Base-by-base conservation (phyloP, 1,140 invertebrate genomes). In the Eubasilissa regina region DNA sequence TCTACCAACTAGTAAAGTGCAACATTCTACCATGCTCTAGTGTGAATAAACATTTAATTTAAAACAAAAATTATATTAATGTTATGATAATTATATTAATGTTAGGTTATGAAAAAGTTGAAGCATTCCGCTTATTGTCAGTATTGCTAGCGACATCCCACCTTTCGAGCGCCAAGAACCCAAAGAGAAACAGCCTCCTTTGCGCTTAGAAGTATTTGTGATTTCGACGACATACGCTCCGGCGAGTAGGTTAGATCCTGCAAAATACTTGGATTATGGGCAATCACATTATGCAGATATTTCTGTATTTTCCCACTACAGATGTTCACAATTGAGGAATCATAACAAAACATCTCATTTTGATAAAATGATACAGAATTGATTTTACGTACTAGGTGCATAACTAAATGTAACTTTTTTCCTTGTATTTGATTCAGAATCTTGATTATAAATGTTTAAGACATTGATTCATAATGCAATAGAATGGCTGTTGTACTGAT, bases 101-200 rank as follows among this genome's bases (percentile, higher is more conserved):
- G 13, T 17, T 55, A 55, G n/a, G 51, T 64, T 7, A 56, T 15
- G n/a, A 58, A 74, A 74, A 53, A 17, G 15, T 35, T 76, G 17
- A 62, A 56, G 43, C 21, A 17, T 68, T 17, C 17, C 19, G 43
- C 17, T 17, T 74, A 13, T 15, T 55, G 17, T 11, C 35, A 62
- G 62, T 75, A 44, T 43, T 77, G 56, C 75, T 77, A 80, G 84
- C 91, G 44, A 70, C 35, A 25, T 78, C 91, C 92, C 92, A 96
- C 94, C 95, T 96, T 95, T 91, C 94, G 92, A 90, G 94, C 94
- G 91, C 94, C 94, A 92, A 95, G 93, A 89, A 95, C 93, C 94
- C 94, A 96, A 88, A 96, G 93, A 90, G 94, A 94, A 92, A 95
- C 93, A 91, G 95, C 95, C 92, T 96, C 94, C 92, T 95, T 94